phyloP scores from a whole-genome alignment of 2,888 invertebrate genomes.

The Netelia virgata region DNA sequence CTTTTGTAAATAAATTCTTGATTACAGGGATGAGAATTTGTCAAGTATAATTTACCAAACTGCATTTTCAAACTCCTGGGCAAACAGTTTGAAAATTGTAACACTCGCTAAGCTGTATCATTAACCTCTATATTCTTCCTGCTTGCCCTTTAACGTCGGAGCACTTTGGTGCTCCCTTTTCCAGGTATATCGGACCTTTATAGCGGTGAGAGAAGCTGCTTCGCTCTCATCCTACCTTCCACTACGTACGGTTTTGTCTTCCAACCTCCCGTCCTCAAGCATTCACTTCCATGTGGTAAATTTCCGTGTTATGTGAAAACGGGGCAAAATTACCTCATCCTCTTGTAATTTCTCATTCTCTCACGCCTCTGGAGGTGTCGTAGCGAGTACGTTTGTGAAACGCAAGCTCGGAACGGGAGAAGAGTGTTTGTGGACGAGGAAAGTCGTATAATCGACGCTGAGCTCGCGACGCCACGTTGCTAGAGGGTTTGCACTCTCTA shows the following conservation, averaged over 20 bases:
- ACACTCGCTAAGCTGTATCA: too few species aligned
- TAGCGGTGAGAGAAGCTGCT: constrained; percentile 27
- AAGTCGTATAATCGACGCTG: constrained; percentile 43
- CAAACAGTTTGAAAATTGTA: too few species aligned
- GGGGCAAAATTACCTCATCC: neutral
- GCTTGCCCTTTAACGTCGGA: neutral
- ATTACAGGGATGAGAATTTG: too few species aligned
- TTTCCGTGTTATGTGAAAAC: neutral
- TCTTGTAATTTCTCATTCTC: neutral
- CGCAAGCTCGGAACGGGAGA: neutral
- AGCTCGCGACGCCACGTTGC: neutral
- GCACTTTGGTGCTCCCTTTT: neutral
- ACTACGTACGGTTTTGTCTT: neutral
- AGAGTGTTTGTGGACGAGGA: neutral
- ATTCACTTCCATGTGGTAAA: neutral
- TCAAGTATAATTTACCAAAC: too few species aligned
- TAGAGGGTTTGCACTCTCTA: too few species aligned
- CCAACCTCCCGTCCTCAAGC: neutral
- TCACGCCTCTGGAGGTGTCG: neutral
- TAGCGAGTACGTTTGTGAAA: neutral
- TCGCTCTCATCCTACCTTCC: neutral
- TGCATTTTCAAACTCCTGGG: too few species aligned
- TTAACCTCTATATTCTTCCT: neutral
- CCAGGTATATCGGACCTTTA: neutral
- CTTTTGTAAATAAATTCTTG: too few species aligned